Evolutionary conservation across 2,797 vertebrate species (phyloP).

Genomic region (Geotrypetes seraphini): DNA sequence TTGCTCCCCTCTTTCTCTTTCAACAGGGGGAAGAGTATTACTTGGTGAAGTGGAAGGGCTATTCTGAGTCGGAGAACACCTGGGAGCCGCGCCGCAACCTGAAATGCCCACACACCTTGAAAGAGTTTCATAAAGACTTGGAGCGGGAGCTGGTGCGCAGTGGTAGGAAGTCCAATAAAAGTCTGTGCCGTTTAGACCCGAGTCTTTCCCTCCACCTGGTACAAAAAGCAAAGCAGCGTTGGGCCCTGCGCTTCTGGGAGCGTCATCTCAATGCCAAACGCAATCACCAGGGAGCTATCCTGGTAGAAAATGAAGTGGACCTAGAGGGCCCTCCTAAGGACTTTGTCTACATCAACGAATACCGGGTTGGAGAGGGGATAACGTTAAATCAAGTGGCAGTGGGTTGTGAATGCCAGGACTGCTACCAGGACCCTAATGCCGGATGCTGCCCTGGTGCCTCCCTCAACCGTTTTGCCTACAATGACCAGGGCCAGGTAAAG

Average conservation of each 20-base stretch:
- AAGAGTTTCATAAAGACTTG: slow-evolving; percentile 73
- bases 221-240: slow-evolving; percentile 68
- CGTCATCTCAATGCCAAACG: slow-evolving; percentile 66
- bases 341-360: slow-evolving; percentile 81
- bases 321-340: slow-evolving; percentile 70
- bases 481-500: slow-evolving; percentile 63
- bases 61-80: slow-evolving; percentile 58
- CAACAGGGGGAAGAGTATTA: slow-evolving; percentile 67
- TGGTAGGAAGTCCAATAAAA: slow-evolving; percentile 25
- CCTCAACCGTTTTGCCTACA: slow-evolving; percentile 73
- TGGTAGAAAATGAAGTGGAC: slow-evolving; percentile 77
- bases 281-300: slow-evolving; percentile 70
- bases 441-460: slow-evolving; percentile 80
- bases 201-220: slow-evolving; percentile 50
- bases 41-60: slow-evolving; percentile 81
- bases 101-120: slow-evolving; percentile 66
- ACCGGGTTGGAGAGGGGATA: slow-evolving; percentile 70
- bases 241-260: slow-evolving; percentile 65
- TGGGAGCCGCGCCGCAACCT: slow-evolving; percentile 82
- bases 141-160: slow-evolving; percentile 48
- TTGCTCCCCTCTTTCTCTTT: no score
- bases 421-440: slow-evolving; percentile 51
- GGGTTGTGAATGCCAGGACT: slow-evolving; percentile 76
- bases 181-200: slow-evolving; percentile 44
- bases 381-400: slow-evolving; percentile 59